Conservation (phyloP, 2,797 vertebrate species). For the Gallirallus australis region DNA sequence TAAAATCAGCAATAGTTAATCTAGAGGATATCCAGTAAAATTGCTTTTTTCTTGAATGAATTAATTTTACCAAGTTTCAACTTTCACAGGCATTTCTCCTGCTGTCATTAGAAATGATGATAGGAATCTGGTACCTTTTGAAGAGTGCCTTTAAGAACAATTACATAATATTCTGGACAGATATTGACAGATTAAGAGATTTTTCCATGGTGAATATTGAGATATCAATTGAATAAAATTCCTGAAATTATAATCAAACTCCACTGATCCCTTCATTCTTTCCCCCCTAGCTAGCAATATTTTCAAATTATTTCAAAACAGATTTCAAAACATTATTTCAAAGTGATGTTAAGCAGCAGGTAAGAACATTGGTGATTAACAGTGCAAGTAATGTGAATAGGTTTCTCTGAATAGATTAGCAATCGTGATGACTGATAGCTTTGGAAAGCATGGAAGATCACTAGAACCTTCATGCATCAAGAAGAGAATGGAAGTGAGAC, state of each 20-base stretch:
- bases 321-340: neutral
- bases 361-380: neutral
- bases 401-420: neutral
- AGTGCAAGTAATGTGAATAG: neutral
- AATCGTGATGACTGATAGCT: neutral
- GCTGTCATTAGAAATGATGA: neutral
- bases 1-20: neutral
- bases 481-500: neutral
- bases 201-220: neutral
- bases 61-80: neutral
- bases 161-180: neutral
- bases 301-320: constrained; percentile 36
- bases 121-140: neutral
- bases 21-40: neutral
- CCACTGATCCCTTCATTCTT: neutral
- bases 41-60: neutral
- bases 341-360: neutral
- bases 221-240: neutral
- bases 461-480: neutral
- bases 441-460: neutral
- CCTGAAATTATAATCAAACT: neutral
- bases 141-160: neutral
- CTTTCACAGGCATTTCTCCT: neutral
- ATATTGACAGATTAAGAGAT: neutral
- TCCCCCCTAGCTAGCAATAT: neutral